Base-by-base conservation (phyloP, 2,888 invertebrate species). In the Auanema sp. region DNA sequence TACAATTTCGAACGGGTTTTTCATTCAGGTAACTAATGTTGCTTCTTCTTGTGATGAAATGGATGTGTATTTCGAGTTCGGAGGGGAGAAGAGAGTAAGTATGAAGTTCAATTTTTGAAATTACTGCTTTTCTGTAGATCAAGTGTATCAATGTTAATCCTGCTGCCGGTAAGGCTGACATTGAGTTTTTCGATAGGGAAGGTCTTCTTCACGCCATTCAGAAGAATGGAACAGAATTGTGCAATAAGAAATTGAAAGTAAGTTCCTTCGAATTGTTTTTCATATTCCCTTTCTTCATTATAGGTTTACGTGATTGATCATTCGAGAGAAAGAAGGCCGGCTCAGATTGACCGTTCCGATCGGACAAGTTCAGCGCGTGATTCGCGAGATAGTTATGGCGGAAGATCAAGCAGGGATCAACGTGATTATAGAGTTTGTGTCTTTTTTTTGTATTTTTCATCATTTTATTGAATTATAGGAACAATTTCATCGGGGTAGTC, bases 391-490 rank as follows among this genome's bases (percentile, higher is more conserved):
- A 33, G 33, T 33, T 33, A 33, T 33, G 33, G 3, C 33, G 33
- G 33, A 33, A 33, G 33, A 33, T 33, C 33, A 33, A 33, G 33
- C 33, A 33, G 33, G 33, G 33, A 33, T 33, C 33, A 33, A 8
- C 33, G 33, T 33, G 33, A 33, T 33, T 33, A 33, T 33, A 33
- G 33, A 33, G 33, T 33, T 33, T 33, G 33, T 33, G 3, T 5
- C 33, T 8, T 33, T 8, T 33, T 33, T 53, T 21, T 18, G 23
- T 5, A 6, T 3, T 24, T 52, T 14, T 18, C 14, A 52, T 53
- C 41, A 52, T 24, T 24, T 16, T 23, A 57, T 57, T 44, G 14
- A 25, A 24, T 47, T 47, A 40, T 40, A 52, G 14, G 33, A 25
- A 24, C 33, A 23, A 14, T 24, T 44, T 10, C 25, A 57, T 58